phyloP scores from a whole-genome alignment of 2,797 vertebrate species.

The Morus bassanus region DNA sequence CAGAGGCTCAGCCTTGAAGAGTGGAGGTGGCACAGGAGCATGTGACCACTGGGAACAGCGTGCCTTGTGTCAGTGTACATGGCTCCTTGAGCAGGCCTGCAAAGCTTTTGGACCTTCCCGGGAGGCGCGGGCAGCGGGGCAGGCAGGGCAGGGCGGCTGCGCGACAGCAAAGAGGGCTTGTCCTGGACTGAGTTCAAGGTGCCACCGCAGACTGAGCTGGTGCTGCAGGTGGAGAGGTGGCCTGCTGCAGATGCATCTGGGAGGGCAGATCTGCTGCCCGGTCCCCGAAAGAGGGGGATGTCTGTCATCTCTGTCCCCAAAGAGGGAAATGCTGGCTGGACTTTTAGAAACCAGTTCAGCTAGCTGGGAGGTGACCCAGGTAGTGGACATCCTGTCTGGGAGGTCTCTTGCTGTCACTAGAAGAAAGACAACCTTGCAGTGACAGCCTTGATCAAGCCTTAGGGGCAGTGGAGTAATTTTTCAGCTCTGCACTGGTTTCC shows the following conservation, averaged over 20 bases:
- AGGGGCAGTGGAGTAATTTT: background rate
- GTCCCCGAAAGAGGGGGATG: background rate
- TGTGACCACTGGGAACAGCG: background rate
- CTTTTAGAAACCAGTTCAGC: background rate
- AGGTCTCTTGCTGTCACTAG: background rate
- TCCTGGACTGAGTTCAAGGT: background rate
- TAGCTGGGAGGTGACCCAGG: background rate
- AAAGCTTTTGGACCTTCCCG: background rate
- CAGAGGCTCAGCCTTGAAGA: background rate
- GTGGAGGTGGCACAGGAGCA: rapidly evolving
- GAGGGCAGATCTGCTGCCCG: background rate
- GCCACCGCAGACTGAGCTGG: background rate
- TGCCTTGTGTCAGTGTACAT: rapidly evolving
- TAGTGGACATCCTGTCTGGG: background rate
- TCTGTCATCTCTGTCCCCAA: background rate
- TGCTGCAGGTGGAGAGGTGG: background rate
- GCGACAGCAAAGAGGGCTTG: background rate
- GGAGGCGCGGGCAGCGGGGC: background rate
- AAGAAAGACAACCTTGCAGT: background rate
- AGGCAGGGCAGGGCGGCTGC: background rate
- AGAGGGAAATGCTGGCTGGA: background rate
- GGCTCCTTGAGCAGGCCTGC: background rate
- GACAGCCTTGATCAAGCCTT: background rate
- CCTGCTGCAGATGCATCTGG: background rate
- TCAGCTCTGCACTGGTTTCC: background rate